These are phyloP conservation scores for Leptopilina drosophilae DNA, from an alignment of 2,888 invertebrate genomes.

Conservation along the genomic window DNA sequence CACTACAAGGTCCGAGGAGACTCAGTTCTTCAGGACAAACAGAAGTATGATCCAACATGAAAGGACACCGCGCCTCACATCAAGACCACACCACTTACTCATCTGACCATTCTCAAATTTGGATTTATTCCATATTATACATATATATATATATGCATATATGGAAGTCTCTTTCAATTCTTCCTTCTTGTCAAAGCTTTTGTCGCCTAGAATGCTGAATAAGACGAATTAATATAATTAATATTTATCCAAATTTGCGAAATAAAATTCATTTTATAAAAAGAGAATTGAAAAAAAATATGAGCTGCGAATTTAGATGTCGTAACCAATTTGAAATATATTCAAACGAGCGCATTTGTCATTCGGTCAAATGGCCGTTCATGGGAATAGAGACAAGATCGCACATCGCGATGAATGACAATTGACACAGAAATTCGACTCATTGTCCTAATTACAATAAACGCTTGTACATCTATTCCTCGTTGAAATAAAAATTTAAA, in stretches of 20 bases:
- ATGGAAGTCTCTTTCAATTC: slow-evolving; percentile 44
- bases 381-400: background rate
- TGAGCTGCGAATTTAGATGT: background rate
- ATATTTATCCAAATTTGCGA: too few species aligned
- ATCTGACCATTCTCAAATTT: slow-evolving; percentile 68
- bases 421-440: background rate
- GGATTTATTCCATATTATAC: slow-evolving; percentile 60
- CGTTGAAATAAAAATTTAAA: too few species aligned
- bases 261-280: too few species aligned
- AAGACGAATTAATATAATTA: too few species aligned
- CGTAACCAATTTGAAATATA: background rate
- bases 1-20: slow-evolving; percentile 61
- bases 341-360: slow-evolving; percentile 1
- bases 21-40: slow-evolving; percentile 65
- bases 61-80: slow-evolving; percentile 65
- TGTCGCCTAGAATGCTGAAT: slow-evolving; percentile 56
- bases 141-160: too few species aligned
- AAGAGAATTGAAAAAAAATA: too few species aligned
- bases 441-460: too few species aligned
- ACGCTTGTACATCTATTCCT: too few species aligned
- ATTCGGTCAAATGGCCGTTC: background rate
- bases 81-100: slow-evolving; percentile 54
- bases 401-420: slow-evolving; percentile 10
- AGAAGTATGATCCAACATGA: slow-evolving; percentile 74
- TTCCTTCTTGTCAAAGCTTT: slow-evolving; percentile 64